These are phyloP conservation scores for Polyommatus iphigenia DNA, from an alignment of 2,888 invertebrate species.

Conservation along the genomic window DNA sequence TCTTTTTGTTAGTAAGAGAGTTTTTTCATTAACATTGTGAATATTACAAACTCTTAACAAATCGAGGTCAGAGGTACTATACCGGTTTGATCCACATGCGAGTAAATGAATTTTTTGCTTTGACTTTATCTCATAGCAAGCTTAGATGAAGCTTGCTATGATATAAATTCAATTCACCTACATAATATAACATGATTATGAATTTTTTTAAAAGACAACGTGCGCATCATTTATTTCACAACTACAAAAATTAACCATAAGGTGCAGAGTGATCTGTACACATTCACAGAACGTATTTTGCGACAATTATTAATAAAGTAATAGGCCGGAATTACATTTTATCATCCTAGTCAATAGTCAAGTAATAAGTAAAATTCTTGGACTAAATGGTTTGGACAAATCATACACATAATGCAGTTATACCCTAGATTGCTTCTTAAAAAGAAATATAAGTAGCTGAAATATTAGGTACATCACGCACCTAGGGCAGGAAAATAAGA, in stretches of 20 bases:
- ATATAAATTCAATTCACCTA: too few species aligned
- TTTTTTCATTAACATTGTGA: too few species aligned
- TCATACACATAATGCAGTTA: background rate
- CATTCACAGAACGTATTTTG: constrained; percentile 32
- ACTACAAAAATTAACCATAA: constrained; percentile 17
- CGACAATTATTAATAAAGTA: constrained; percentile 10
- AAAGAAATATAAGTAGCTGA: background rate
- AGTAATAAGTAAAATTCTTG: background rate
- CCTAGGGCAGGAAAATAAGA: too few species aligned
- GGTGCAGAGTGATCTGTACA: constrained; percentile 24
- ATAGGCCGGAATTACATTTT: constrained; percentile 28
- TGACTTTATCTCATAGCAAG: too few species aligned
- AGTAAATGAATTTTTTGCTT: too few species aligned
- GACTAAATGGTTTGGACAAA: background rate
- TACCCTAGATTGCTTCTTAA: background rate
- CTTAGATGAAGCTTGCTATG: too few species aligned
- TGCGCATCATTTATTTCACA: constrained; percentile 33
- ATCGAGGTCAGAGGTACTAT: too few species aligned
- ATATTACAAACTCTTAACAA: too few species aligned
- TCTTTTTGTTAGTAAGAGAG: too few species aligned
- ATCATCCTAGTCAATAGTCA: too few species aligned
- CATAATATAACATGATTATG: background rate
- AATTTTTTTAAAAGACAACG: background rate
- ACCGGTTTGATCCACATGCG: too few species aligned
- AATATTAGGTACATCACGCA: too few species aligned